Percentiles rank a stretch among this genome's conserved stretches.
These are phyloP conservation scores for Tetropium fuscum DNA, from an alignment of 2,888 invertebrate genomes.

Conservation along the genomic window DNA sequence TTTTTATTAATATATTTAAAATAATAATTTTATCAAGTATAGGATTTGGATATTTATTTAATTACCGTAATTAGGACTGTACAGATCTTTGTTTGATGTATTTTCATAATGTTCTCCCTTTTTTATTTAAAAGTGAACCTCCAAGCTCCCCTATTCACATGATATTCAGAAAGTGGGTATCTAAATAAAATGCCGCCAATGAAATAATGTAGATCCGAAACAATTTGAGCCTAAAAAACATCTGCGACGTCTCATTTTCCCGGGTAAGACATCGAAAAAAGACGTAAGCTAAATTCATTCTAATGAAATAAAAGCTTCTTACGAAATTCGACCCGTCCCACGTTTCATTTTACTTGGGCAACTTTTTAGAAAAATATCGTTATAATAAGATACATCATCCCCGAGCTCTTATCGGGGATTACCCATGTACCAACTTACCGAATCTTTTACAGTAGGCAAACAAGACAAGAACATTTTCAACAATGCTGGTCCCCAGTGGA, in stretches of 20 bases:
- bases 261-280: constrained; percentile 2
- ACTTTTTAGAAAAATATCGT: constrained; percentile 24
- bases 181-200: no score
- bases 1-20: no score
- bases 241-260: constrained; percentile 16
- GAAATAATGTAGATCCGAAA: no score
- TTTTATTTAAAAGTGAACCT: no score
- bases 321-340: constrained; percentile 15
- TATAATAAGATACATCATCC: constrained; percentile 19
- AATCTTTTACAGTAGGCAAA: constrained; percentile 11
- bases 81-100: no score
- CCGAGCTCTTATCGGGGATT: constrained; percentile 1
- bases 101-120: no score
- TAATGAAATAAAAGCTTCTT: constrained; percentile 25
- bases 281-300: constrained; percentile 17
- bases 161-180: no score
- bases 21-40: no score
- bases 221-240: background rate
- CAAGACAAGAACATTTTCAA: constrained; percentile 15
- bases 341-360: constrained; percentile 1
- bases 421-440: constrained; percentile 11
- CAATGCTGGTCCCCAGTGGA: constrained; percentile 21
- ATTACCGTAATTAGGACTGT: no score
- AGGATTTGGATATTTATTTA: no score
- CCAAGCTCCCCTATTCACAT: no score